Evolutionary conservation across 2,888 invertebrate genomes (phyloP).

Genomic region (Heliconius hortense): DNA sequence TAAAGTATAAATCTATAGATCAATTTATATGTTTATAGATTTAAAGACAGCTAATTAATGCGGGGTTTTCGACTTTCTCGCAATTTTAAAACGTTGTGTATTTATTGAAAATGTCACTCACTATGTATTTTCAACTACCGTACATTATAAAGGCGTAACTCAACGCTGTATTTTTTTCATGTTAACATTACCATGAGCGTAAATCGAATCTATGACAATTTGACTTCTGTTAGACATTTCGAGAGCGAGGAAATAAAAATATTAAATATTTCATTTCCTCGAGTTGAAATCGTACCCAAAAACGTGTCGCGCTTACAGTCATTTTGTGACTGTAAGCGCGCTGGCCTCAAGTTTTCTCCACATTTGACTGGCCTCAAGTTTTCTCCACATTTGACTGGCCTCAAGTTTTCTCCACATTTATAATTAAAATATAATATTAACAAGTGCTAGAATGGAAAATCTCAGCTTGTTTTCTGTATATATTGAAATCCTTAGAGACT

Average conservation of each 20-base stretch:
- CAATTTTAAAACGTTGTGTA: background rate
- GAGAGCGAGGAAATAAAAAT: background rate
- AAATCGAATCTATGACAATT: background rate
- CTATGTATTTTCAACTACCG: background rate
- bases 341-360: background rate
- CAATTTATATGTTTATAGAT: background rate
- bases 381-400: background rate
- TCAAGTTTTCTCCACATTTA: background rate
- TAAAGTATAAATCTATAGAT: background rate
- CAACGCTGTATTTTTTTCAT: background rate
- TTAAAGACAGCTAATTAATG: background rate
- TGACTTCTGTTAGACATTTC: background rate
- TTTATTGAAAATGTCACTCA: too few species aligned
- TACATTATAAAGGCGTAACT: background rate
- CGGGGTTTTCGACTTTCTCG: background rate
- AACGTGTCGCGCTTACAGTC: background rate
- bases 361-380: too few species aligned
- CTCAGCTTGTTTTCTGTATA: constrained; percentile 13
- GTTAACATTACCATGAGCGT: background rate
- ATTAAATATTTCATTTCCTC: background rate
- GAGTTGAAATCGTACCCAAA: background rate
- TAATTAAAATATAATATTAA: constrained; percentile 3
- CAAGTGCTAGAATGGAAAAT: background rate
- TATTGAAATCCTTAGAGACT: constrained; percentile 12
- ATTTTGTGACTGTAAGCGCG: background rate